Base-by-base conservation (phyloP, 1,140 invertebrate species). In the Drosophila teissieri region DNA sequence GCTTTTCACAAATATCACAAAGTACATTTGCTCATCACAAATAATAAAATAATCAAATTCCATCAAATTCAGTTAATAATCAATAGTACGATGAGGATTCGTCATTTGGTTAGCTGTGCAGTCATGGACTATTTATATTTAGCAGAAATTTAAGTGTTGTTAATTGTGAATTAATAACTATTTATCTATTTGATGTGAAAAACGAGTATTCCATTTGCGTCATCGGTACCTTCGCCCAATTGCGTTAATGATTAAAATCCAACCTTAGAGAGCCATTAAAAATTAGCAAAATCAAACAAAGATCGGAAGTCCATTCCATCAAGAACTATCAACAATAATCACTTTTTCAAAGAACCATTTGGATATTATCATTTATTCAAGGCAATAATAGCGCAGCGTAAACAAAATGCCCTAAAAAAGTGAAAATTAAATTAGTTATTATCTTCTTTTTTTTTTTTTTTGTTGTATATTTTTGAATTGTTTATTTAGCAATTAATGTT, bases 401-500 rank as follows among this genome's bases (percentile, higher is more conserved):
- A 75, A 75, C 73, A 76, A 76, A 75, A 67, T 65, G 72, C 72
- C 39, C 40, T 46, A 58, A 65, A 75, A 56, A 60, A 73, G 51
- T 67, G 67, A 15, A 54, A 76, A 76, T 65, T 67, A 67, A 75
- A 75, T 65, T 54, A 75, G 44, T 46, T 63, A 63, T 73, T 53
- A 68, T 68, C 60, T 52, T 19, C 19, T 19, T 19, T 19, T 19
- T 19, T 19, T 19, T 19, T 19, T 19, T 45, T 63, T 61, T 62
- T 22, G n/a, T 46, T 65, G n/a, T 64, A 48, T 60, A 15, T 36
- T 49, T 75, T 53, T 22, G 52, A 75, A 75, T 75, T 75, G 72
- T 75, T 75, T 75, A 75, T 75, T 75, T 58, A 75, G 73, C 72
- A 75, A 75, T 75, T 75, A 75, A 75, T 75, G 69, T 64, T 46